phyloP scores from a whole-genome alignment of 2,888 invertebrate genomes.

The Hirudinaria manillensis region DNA sequence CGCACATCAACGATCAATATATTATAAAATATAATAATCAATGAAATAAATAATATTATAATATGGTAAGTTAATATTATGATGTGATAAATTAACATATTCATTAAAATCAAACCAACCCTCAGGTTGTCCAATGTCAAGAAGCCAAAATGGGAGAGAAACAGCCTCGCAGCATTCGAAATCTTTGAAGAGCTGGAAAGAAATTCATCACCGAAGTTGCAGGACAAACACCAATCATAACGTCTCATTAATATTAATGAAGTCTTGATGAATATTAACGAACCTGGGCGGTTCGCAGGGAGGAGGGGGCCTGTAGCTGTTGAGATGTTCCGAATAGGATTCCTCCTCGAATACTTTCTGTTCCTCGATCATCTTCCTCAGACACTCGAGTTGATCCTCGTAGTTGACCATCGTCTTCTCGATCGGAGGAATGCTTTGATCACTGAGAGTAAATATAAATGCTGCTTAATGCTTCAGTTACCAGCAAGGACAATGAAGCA shows the following conservation, averaged over 20 bases:
- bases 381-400: slow-evolving; percentile 61
- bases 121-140: slow-evolving; percentile 62
- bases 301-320: slow-evolving; percentile 30
- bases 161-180: slow-evolving; percentile 88
- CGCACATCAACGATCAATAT: too few species aligned
- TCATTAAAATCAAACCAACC: slow-evolving; percentile 45
- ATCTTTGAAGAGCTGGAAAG: slow-evolving; percentile 58
- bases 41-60: too few species aligned
- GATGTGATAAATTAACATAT: too few species aligned
- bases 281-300: slow-evolving; percentile 12
- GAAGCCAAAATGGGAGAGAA: slow-evolving; percentile 91
- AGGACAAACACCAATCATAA: background rate
- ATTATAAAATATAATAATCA: too few species aligned
- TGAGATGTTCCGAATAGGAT: slow-evolving; percentile 12
- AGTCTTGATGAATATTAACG: background rate
- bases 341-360: slow-evolving; percentile 40
- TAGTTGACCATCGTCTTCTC: slow-evolving; percentile 68
- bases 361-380: slow-evolving; percentile 60
- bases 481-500: too few species aligned
- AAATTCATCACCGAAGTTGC: background rate
- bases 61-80: too few species aligned
- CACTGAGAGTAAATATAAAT: slow-evolving; percentile 58
- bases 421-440: slow-evolving; percentile 80
- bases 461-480: too few species aligned
- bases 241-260: background rate